Percentiles rank a stretch among this genome's conserved stretches.
Evolutionary conservation across 2,888 invertebrate species (phyloP).

Genomic region (Seladonia tumulorum): DNA sequence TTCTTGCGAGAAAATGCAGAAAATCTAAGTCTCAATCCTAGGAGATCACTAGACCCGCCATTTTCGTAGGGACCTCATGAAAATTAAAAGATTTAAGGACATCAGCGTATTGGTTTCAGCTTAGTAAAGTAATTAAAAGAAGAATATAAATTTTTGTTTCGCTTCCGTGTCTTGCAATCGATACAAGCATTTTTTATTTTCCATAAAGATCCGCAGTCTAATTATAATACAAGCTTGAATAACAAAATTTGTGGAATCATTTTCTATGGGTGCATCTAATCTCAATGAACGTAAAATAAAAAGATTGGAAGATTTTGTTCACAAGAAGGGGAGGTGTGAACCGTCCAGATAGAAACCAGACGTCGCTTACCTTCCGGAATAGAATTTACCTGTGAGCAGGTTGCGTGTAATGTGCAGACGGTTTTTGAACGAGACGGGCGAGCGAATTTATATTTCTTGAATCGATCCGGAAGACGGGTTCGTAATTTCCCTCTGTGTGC

Average conservation of each 20-base stretch:
- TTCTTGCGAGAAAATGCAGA: too few relatives aligned
- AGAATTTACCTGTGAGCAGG: constrained; percentile 29
- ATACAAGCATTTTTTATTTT: too few relatives aligned
- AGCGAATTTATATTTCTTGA: constrained; percentile 64
- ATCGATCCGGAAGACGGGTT: constrained; percentile 55
- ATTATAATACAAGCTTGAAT: too few relatives aligned
- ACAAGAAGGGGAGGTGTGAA: neutral
- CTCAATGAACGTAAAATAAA: neutral
- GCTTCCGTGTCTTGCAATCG: too few relatives aligned
- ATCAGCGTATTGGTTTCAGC: too few relatives aligned
- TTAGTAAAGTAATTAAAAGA: too few relatives aligned
- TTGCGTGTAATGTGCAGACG: constrained; percentile 55
- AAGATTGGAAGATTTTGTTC: neutral
- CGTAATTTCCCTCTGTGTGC: constrained; percentile 61
- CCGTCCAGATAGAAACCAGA: neutral
- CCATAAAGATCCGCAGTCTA: too few relatives aligned
- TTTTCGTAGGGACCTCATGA: too few relatives aligned
- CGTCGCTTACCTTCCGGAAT: neutral
- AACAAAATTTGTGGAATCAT: neutral
- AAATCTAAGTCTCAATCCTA: too few relatives aligned
- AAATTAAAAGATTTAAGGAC: too few relatives aligned
- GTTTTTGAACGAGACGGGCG: constrained; percentile 44
- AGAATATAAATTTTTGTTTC: too few relatives aligned
- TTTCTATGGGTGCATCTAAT: neutral
- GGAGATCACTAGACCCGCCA: too few relatives aligned